Conservation (phyloP, 2,113 vertebrate species). For the Phaetusa simplex region DNA sequence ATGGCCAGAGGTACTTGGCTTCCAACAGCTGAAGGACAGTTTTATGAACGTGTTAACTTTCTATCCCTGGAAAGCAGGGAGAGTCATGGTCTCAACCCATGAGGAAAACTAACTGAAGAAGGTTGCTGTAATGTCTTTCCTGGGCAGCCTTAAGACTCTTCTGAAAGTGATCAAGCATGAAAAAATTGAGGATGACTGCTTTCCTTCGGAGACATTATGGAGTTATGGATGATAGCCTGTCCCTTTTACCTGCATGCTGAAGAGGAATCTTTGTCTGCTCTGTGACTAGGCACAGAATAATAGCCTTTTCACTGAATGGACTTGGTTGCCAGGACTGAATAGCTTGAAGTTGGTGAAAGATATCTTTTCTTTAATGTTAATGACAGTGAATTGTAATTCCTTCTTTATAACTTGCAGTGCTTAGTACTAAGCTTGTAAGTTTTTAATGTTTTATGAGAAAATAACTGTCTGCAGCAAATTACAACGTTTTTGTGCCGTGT, state of each 20-base stretch:
- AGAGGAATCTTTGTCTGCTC: not conserved
- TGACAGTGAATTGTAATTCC: not conserved
- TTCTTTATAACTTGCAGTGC: not conserved
- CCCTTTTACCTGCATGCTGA: not conserved
- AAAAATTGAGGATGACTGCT: not conserved
- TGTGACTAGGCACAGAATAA: not conserved
- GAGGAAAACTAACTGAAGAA: not conserved
- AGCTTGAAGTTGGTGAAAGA: not conserved
- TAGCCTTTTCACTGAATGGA: not conserved
- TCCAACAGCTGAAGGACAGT: not conserved
- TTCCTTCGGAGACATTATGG: not conserved
- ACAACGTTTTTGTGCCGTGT: not conserved
- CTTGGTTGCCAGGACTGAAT: not conserved
- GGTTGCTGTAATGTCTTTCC: not conserved
- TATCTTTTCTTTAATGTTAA: not conserved
- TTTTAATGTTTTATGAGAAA: not conserved
- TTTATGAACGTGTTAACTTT: not conserved
- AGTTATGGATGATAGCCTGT: not conserved
- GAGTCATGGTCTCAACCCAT: not conserved
- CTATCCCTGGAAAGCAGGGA: not conserved
- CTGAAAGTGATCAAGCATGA: not conserved
- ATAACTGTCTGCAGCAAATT: not conserved
- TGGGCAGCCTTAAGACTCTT: not conserved
- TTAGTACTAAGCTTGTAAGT: not conserved
- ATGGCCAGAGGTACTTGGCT: not conserved